phyloP scores from a whole-genome alignment of 2,888 invertebrate genomes.

The Plutella xylostella region DNA sequence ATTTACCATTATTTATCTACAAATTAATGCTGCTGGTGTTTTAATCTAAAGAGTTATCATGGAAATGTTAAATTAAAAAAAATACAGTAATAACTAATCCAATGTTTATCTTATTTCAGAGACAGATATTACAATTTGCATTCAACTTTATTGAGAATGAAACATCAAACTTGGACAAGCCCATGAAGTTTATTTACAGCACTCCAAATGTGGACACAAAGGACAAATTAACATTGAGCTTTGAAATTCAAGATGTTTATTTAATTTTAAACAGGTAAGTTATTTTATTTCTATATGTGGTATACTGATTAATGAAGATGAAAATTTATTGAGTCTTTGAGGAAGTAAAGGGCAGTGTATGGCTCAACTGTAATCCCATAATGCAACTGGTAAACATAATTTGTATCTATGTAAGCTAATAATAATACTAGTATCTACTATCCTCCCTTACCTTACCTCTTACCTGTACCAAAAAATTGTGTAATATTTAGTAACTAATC shows the following conservation, averaged over 20 bases:
- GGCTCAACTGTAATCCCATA: no score
- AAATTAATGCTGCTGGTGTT: no score
- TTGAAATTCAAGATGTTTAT: conserved; percentile 46
- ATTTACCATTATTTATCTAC: no score
- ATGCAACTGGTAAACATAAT: neutral
- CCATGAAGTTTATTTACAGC: conserved; percentile 38
- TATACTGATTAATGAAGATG: no score
- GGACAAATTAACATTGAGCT: conserved; percentile 38
- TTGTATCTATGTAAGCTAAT: neutral
- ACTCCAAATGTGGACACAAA: conserved; percentile 39
- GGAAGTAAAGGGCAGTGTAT: no score
- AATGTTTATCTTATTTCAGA: conserved; percentile 24
- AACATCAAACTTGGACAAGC: conserved; percentile 24
- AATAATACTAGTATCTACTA: neutral
- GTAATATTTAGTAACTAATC: neutral
- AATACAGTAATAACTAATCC: neutral
- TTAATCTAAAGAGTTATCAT: no score
- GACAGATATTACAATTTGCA: conserved; percentile 45
- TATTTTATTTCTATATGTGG: no score
- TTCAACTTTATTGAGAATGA: conserved; percentile 45
- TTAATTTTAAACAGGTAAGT: conserved; percentile 51
- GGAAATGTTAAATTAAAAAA: no score
- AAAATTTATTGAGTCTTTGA: no score
- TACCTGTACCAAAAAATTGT: neutral
- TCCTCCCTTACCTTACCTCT: no score